These are phyloP conservation scores for Halichoeres trimaculatus DNA, from an alignment of 2,113 vertebrate genomes.

Conservation along the genomic window DNA sequence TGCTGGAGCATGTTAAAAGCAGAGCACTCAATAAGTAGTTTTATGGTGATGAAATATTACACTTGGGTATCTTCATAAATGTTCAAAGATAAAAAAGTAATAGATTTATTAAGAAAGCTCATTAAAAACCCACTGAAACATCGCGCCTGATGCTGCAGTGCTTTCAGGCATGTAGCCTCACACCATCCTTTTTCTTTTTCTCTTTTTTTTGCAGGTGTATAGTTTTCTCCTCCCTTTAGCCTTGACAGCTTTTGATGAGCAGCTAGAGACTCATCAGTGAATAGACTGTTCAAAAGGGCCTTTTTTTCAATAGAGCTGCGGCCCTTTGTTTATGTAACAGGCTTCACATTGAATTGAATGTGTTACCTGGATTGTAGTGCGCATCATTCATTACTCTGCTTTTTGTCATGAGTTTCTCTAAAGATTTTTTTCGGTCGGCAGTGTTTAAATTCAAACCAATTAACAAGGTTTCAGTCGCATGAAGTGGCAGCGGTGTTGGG, in stretches of 20 bases:
- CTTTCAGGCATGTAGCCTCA: background rate
- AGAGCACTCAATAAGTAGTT: background rate
- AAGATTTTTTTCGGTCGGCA: background rate
- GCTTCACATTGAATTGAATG: slow-evolving; percentile 6
- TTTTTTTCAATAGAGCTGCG: slow-evolving; percentile 8
- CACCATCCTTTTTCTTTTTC: background rate
- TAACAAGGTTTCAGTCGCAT: slow-evolving; percentile 23
- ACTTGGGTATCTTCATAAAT: background rate
- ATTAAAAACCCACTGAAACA: background rate
- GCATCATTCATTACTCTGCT: slow-evolving; percentile 2
- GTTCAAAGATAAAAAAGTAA: background rate
- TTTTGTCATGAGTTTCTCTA: background rate
- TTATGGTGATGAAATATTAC: background rate
- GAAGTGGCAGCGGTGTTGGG: slow-evolving; percentile 35
- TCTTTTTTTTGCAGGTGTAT: slow-evolving; percentile 2
- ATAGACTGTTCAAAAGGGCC: background rate
- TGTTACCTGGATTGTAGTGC: background rate
- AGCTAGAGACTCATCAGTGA: slow-evolving; percentile 11
- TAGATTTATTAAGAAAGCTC: background rate
- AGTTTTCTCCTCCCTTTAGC: background rate
- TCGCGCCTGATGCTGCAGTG: background rate
- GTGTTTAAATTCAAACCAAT: slow-evolving; percentile 2
- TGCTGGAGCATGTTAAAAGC: slow-evolving; percentile 1
- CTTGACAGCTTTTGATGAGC: slow-evolving; percentile 15
- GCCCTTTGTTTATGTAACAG: slow-evolving; percentile 27